A percentile compares a stretch with the other conserved stretches of the same genome.
phyloP scores from a whole-genome alignment of 2,113 vertebrate genomes.

The Hydrochoerus hydrochaeris region DNA sequence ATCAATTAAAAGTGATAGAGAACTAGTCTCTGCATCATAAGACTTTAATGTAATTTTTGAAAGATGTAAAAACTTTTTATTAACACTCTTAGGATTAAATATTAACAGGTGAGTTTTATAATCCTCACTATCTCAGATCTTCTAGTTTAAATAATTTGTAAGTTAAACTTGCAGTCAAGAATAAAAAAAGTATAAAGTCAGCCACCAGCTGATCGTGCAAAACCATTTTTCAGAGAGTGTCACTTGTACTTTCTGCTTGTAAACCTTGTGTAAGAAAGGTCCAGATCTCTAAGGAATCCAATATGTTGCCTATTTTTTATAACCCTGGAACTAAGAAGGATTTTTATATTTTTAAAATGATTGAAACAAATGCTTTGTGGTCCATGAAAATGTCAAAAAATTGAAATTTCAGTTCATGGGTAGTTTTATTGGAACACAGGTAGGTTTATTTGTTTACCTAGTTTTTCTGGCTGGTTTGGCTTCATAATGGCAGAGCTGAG shows the following conservation, averaged over 20 bases:
- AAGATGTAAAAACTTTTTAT: not conserved
- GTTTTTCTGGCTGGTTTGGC: not conserved
- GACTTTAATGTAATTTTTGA: not conserved
- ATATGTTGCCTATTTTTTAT: not conserved
- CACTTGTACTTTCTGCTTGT: not conserved
- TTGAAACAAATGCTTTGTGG: not conserved
- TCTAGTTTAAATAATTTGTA: constrained; percentile 5
- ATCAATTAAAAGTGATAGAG: not conserved
- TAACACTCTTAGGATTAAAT: not conserved
- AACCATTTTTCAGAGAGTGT: not conserved
- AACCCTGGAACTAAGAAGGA: not conserved
- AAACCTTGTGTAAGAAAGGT: not conserved
- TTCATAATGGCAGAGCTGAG: not conserved
- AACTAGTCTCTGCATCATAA: not conserved
- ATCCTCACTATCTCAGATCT: not conserved
- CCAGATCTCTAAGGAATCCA: not conserved
- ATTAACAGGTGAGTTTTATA: not conserved
- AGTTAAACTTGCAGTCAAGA: not conserved
- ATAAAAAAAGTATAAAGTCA: not conserved
- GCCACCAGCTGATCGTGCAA: not conserved
- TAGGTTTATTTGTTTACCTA: not conserved
- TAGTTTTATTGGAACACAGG: not conserved
- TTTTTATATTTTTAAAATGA: constrained; percentile 17
- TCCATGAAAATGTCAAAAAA: not conserved
- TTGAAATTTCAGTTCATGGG: not conserved